Percentiles rank a stretch among this genome's conserved stretches.
These are phyloP conservation scores for Meriones psammophilus DNA, from an alignment of 2,797 vertebrate genomes.

Conservation along the genomic window DNA sequence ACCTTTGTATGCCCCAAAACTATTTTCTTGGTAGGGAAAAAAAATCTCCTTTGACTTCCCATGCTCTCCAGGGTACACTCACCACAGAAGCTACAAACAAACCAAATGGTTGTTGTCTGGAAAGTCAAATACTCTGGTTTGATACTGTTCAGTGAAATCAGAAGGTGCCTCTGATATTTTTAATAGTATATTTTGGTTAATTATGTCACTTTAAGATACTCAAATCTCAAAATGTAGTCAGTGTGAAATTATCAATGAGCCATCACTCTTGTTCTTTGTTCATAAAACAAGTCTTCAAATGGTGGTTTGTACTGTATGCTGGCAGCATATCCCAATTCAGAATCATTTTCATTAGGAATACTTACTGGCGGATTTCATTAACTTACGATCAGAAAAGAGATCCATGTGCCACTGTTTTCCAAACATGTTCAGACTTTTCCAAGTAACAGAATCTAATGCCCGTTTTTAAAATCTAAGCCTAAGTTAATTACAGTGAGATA, in stretches of 20 bases:
- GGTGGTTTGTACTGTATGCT: not conserved
- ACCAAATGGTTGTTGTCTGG: not conserved
- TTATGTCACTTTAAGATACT: not conserved
- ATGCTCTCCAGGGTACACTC: not conserved
- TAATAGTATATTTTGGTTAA: slow-evolving; percentile 12
- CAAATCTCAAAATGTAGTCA: slow-evolving; percentile 10
- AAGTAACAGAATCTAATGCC: not conserved
- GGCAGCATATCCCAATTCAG: not conserved
- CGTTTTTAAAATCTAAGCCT: not conserved
- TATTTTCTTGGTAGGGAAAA: not conserved
- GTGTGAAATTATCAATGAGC: not conserved
- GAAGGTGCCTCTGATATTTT: not conserved
- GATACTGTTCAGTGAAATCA: not conserved
- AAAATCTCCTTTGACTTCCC: not conserved
- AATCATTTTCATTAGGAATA: not conserved
- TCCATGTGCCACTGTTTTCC: not conserved
- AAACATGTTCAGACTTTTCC: not conserved
- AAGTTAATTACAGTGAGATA: not conserved
- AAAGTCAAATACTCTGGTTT: not conserved
- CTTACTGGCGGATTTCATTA: slow-evolving; percentile 5
- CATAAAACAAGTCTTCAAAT: not conserved
- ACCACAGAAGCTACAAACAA: not conserved
- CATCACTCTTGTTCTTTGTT: not conserved
- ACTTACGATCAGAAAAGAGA: not conserved
- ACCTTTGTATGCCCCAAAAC: not conserved